Evolutionary conservation across 2,113 vertebrate species (phyloP).

Genomic region (Antigone vipio): DNA sequence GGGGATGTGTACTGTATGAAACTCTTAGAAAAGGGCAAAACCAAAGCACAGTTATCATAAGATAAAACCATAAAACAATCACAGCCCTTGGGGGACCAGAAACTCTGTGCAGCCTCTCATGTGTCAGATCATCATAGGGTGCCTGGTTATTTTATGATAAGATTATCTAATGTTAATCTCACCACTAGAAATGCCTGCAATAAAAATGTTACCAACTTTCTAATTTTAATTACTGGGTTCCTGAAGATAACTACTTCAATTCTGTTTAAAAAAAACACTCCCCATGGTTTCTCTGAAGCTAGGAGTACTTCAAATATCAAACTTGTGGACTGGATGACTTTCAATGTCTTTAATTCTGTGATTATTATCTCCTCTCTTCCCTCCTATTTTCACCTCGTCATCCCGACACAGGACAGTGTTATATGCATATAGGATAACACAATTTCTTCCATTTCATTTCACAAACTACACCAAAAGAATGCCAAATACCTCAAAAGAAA

Average conservation of each 20-base stretch:
- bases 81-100: background rate
- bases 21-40: slow-evolving; percentile 53
- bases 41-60: slow-evolving; percentile 38
- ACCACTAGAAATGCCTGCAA: slow-evolving; percentile 12
- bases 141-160: slow-evolving; percentile 54
- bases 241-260: slow-evolving; percentile 43
- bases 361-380: background rate
- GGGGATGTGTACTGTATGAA: background rate
- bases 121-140: slow-evolving; percentile 44
- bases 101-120: slow-evolving; percentile 29
- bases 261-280: background rate
- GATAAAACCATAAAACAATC: slow-evolving; percentile 56
- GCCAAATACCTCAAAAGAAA: background rate
- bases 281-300: slow-evolving; percentile 25
- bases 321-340: background rate
- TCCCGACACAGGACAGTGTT: background rate
- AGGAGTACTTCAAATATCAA: background rate
- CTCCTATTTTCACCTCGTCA: background rate
- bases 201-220: slow-evolving; percentile 33
- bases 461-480: background rate
- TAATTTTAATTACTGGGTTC: slow-evolving; percentile 45
- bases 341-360: background rate
- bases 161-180: slow-evolving; percentile 55
- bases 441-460: background rate
- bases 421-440: background rate